Conservation (phyloP, 2,113 vertebrate genomes). For the Mastomys natalensis region DNA sequence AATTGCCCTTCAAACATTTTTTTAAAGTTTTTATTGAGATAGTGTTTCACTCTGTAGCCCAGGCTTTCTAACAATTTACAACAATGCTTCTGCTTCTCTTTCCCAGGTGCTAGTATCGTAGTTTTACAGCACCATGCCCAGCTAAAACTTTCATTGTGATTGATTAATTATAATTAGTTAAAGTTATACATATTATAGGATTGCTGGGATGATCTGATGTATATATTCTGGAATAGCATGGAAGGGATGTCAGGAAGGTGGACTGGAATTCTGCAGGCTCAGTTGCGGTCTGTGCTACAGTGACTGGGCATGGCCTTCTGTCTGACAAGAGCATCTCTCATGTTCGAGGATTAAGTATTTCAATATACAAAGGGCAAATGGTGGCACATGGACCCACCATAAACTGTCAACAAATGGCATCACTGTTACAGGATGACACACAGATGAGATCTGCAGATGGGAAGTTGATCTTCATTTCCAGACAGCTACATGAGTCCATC, state of each 20-base stretch:
- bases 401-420: neutral
- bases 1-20: neutral
- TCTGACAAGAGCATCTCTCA: neutral
- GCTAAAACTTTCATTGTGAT: neutral
- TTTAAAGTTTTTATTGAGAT: neutral
- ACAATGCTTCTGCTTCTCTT: neutral
- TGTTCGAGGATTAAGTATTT: too few species aligned
- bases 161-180: neutral
- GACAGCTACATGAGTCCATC: fast-evolving
- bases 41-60: neutral
- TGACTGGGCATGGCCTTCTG: neutral
- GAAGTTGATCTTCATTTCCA: neutral
- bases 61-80: neutral
- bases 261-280: neutral
- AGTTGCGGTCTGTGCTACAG: neutral
- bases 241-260: neutral
- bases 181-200: neutral
- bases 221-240: neutral
- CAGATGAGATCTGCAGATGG: neutral
- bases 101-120: neutral
- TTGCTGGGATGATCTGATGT: neutral
- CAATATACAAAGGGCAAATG: neutral
- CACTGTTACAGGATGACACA: neutral
- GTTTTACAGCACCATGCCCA: too few species aligned
- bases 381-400: neutral